These are phyloP conservation scores for Euproctis similis DNA, from an alignment of 2,888 invertebrate species.

Conservation along the genomic window DNA sequence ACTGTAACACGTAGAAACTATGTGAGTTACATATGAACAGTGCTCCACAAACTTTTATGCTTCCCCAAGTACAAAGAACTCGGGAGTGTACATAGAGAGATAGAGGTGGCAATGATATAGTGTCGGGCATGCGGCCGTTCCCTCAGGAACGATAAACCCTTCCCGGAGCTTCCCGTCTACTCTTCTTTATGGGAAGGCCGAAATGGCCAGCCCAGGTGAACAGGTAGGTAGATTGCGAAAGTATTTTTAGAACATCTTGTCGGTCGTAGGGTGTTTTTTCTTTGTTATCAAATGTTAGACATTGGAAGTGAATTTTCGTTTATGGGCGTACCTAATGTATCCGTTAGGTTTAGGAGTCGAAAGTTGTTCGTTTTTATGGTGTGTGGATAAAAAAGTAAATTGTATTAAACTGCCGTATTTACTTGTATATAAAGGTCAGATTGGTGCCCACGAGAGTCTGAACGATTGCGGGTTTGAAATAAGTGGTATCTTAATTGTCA, in stretches of 20 bases:
- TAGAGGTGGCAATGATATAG: slow-evolving; percentile 73
- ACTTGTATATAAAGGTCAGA: slow-evolving; percentile 15
- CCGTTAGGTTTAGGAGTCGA: slow-evolving; percentile 38
- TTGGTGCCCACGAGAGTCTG: slow-evolving; percentile 3
- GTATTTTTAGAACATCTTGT: slow-evolving; percentile 74
- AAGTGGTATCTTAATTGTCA: no score
- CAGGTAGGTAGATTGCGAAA: slow-evolving; percentile 72
- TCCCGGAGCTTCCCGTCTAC: slow-evolving; percentile 69
- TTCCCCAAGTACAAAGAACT: slow-evolving; percentile 51
- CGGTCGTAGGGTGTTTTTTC: slow-evolving; percentile 69
- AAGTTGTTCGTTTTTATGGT: slow-evolving; percentile 37
- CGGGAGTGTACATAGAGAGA: slow-evolving; percentile 54
- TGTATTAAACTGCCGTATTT: slow-evolving; percentile 17
- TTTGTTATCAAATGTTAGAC: slow-evolving; percentile 70
- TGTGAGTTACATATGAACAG: slow-evolving; percentile 40
- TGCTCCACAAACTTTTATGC: slow-evolving; percentile 52
- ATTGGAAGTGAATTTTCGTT: slow-evolving; percentile 54
- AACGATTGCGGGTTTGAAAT: slow-evolving; percentile 8
- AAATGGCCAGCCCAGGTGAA: slow-evolving; percentile 72
- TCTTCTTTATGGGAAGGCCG: slow-evolving; percentile 74
- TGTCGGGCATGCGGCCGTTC: slow-evolving; percentile 66
- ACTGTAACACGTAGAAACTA: slow-evolving; percentile 22
- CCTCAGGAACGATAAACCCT: slow-evolving; percentile 74
- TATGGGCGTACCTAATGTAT: slow-evolving; percentile 50
- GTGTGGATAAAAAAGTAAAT: slow-evolving; percentile 28